Evolutionary conservation across 2,113 vertebrate species (phyloP).

Genomic region (Leptobrachium ailaonicum): DNA sequence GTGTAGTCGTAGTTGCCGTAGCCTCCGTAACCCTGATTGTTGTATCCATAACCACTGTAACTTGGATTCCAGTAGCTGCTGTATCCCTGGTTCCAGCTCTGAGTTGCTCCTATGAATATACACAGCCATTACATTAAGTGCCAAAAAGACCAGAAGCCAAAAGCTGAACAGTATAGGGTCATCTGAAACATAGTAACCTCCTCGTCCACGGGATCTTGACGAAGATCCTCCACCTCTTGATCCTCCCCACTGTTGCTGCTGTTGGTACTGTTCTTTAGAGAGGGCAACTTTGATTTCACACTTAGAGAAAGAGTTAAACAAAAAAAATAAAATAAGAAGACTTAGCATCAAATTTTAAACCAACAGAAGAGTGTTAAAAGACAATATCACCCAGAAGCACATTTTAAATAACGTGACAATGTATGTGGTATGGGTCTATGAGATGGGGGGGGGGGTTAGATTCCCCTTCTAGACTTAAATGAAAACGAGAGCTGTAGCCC

Average conservation of each 20-base stretch:
- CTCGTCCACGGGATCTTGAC: slow-evolving; percentile 84
- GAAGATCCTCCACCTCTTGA: slow-evolving; percentile 76
- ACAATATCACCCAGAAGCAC: no score
- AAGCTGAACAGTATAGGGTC: background rate
- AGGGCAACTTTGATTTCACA: slow-evolving; percentile 98
- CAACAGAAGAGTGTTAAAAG: no score
- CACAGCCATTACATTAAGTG: slow-evolving; percentile 54
- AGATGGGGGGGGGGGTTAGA: no score
- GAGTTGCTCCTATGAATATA: slow-evolving; percentile 82
- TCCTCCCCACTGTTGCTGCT: slow-evolving; percentile 91
- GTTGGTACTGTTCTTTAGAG: slow-evolving; percentile 98
- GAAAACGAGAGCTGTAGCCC: no score
- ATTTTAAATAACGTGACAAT: no score
- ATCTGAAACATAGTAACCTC: slow-evolving; percentile 64
- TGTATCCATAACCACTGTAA: slow-evolving; percentile 96
- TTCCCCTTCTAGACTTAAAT: no score
- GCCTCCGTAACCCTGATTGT: slow-evolving; percentile 94
- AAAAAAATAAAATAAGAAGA: background rate
- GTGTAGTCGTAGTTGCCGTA: slow-evolving; percentile 96
- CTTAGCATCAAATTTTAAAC: no score
- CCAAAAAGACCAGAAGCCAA: background rate
- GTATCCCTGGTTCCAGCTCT: slow-evolving; percentile 97
- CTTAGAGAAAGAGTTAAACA: slow-evolving; percentile 62
- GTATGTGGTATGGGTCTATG: no score
- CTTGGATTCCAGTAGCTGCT: slow-evolving; percentile 98